Evolutionary conservation across 1,140 invertebrate species (phyloP), one percentile per base, ranked within the genome.

Genomic region (Drosophila dunni): DNA sequence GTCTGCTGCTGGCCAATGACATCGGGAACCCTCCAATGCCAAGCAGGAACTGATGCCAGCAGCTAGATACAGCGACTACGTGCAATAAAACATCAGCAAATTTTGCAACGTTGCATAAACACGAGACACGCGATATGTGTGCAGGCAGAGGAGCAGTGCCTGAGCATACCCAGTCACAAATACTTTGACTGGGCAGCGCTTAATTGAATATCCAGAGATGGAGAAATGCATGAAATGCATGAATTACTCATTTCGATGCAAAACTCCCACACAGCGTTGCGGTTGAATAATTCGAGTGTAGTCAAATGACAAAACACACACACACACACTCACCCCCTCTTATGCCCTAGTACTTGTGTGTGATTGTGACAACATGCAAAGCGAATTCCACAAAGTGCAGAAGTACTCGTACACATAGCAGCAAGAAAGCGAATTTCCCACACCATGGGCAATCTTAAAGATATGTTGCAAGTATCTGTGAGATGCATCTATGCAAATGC

Each of bases 1-100:
- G n/a, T 50, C 46, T 48, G 20, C 53, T 46, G 66, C 72, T 81
- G 85, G 84, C 69, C 85, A 90, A 84, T 89, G 85, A 90, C 85
- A 82, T 68, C 60, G 66, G 48, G 48, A 10, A 60, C 77, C 73
- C 82, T 90, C 81, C 88, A 90, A 83, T 88, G 82, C 79, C 88
- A 88, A 83, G 57, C 82, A 90, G 79, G 82, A 91, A 90, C 84
- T 74, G 56, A 78, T 78, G 58, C 24, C 20, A 24, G 9, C 51
- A 51, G 36, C 36, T 51, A 64, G 50, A 70, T 36, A 53, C 24
- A 29, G 4, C 48, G 57, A 10, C 56, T 54, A 34, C 11, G 40
- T 65, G 36, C 60, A 42, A 29, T 34, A 46, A 56, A 36, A 24
- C 10, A 42, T 34, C 51, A 67, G 44, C 33, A 7, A 7, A 58